These are phyloP conservation scores for Vombatus ursinus DNA, from an alignment of 2,113 vertebrate genomes.

Conservation along the genomic window DNA sequence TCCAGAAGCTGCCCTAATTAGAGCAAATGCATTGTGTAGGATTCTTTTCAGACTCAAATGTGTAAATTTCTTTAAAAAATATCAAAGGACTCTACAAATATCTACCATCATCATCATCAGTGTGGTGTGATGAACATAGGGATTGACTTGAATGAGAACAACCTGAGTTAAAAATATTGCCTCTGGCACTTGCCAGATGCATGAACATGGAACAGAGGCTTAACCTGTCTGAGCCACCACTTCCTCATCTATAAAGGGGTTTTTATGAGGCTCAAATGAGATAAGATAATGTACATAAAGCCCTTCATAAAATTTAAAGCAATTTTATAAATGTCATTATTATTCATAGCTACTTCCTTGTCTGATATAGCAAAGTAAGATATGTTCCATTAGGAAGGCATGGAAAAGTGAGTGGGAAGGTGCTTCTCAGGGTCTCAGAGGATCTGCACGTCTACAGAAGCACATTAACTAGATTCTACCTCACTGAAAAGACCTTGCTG, in stretches of 20 bases:
- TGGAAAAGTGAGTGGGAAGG: background rate
- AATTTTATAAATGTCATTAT: background rate
- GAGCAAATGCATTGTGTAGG: constrained; percentile 23
- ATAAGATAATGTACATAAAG: background rate
- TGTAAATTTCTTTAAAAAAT: background rate
- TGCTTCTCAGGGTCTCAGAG: background rate
- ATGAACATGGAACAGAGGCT: background rate
- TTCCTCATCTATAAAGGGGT: background rate
- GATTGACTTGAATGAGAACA: background rate
- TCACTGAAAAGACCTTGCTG: background rate
- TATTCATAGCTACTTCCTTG: constrained; percentile 5
- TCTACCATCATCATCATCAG: background rate
- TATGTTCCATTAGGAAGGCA: background rate
- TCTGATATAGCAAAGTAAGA: background rate
- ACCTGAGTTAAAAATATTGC: background rate
- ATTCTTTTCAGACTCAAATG: background rate
- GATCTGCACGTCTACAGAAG: background rate
- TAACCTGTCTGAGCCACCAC: background rate
- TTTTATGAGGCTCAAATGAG: background rate
- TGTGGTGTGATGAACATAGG: background rate
- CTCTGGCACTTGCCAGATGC: background rate
- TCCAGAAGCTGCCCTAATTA: constrained; percentile 56
- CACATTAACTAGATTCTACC: background rate
- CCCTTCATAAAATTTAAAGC: background rate
- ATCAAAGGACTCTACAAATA: background rate